Conservation (phyloP, 35 echinoderm and acorn worm genomes). For the Eucidaris tribuloides region DNA sequence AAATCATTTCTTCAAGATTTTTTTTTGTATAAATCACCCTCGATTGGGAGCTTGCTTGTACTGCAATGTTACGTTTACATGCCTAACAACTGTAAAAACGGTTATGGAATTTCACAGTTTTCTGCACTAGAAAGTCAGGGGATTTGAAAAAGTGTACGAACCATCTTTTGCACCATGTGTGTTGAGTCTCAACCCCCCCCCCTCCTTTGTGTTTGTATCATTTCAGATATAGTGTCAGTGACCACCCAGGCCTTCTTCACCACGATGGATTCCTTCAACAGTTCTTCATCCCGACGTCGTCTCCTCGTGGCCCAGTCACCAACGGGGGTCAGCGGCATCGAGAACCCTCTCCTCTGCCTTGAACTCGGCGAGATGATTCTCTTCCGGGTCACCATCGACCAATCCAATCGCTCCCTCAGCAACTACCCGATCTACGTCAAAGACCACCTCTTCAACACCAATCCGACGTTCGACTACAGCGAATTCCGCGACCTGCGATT, state of each 20-base stretch:
- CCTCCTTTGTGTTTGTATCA: neutral
- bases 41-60: too few relatives aligned
- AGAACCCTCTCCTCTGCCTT: conserved; percentile 84
- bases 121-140: too few relatives aligned
- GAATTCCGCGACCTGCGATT: conserved; percentile 78
- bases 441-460: conserved; percentile 97
- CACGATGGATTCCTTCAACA: conserved; percentile 21
- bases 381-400: conserved; percentile 80
- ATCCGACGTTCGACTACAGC: conserved; percentile 95
- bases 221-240: too few relatives aligned
- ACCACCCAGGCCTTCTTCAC: conserved; percentile 35
- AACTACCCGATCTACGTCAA: conserved; percentile 91
- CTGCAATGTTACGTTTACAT: too few relatives aligned
- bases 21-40: too few relatives aligned
- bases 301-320: conserved; percentile 16
- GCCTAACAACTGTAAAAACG: too few relatives aligned
- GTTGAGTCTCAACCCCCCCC: neutral
- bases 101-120: too few relatives aligned
- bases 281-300: conserved; percentile 54
- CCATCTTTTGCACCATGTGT: too few relatives aligned
- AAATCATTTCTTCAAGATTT: too few relatives aligned
- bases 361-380: conserved; percentile 93
- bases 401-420: conserved; percentile 62
- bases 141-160: too few relatives aligned
- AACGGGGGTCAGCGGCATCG: conserved; percentile 46